phyloP scores from a whole-genome alignment of 53 echinoderm and acorn worm genomes.

The Pentamera pediparva region DNA sequence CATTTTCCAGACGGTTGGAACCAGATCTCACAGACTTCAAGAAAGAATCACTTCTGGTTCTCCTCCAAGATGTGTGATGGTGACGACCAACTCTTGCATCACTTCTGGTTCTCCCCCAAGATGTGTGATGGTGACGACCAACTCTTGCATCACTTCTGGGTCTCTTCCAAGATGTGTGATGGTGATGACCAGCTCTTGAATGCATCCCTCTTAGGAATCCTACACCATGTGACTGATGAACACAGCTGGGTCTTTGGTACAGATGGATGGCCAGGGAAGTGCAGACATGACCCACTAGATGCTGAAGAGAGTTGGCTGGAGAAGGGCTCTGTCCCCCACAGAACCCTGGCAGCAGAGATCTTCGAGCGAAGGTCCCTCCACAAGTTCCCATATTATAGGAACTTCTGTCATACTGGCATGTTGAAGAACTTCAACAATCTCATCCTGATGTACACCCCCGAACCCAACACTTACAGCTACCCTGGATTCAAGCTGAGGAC shows the following conservation, averaged over 20 bases:
- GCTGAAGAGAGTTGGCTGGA: conserved; percentile 9
- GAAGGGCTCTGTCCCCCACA: conserved; percentile 1
- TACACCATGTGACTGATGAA: conserved; percentile 37
- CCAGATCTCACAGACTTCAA: not conserved
- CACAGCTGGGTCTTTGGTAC: conserved; percentile 16
- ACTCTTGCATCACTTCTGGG: no score
- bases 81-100: no score
- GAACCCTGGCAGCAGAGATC: no score
- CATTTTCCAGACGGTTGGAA: not conserved
- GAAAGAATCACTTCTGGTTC: conserved; percentile 33
- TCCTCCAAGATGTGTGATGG: no score
- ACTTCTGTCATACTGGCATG: conserved; percentile 28
- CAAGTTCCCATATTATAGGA: conserved; percentile 11
- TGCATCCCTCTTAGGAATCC: not conserved
- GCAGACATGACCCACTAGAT: conserved; percentile 5
- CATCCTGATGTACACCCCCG: conserved; percentile 27
- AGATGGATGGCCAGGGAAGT: conserved; percentile 7
- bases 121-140: no score
- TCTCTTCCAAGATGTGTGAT: not conserved
- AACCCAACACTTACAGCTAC: not conserved
- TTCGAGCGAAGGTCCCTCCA: no score
- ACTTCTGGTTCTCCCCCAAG: no score
- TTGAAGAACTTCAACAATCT: conserved; percentile 17
- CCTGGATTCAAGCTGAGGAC: not conserved
- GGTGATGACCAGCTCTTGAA: no score